phyloP scores from a whole-genome alignment of 2,888 invertebrate genomes.

The Drymonia ruficornis region DNA sequence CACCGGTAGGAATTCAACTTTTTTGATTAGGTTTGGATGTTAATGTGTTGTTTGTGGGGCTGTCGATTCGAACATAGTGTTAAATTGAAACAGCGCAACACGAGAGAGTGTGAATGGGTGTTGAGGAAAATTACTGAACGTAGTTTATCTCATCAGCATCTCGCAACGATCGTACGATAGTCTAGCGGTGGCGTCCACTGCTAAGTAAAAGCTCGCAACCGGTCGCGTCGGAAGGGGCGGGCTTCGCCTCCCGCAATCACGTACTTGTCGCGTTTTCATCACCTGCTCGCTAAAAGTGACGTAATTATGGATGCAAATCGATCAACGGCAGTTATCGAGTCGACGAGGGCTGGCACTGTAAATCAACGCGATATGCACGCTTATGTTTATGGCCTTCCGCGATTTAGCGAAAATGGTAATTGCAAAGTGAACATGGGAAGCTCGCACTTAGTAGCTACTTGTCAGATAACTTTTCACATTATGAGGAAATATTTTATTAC shows the following conservation, averaged over 20 bases:
- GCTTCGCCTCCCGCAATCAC: slow-evolving; percentile 71
- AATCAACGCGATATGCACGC: slow-evolving; percentile 78
- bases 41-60: neutral
- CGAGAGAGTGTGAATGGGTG: neutral
- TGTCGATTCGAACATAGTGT: neutral
- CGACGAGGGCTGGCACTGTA: slow-evolving; percentile 77
- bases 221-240: slow-evolving; percentile 75
- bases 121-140: slow-evolving; percentile 8
- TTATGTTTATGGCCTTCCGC: slow-evolving; percentile 76
- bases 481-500: slow-evolving; percentile 1
- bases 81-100: neutral
- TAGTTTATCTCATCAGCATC: slow-evolving; percentile 28
- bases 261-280: slow-evolving; percentile 83
- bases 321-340: slow-evolving; percentile 79
- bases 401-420: slow-evolving; percentile 74
- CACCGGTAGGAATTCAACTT: slow-evolving; percentile 30
- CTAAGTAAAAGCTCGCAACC: slow-evolving; percentile 68
- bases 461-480: slow-evolving; percentile 14
- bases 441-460: slow-evolving; percentile 30
- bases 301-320: slow-evolving; percentile 84
- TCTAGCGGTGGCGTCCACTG: slow-evolving; percentile 23
- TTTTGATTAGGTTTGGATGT: slow-evolving; percentile 18
- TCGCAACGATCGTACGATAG: slow-evolving; percentile 37
- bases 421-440: slow-evolving; percentile 48
- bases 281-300: slow-evolving; percentile 81